Evolutionary conservation across 2,797 vertebrate genomes (phyloP).

Genomic region (Microctenopoma lineatum): DNA sequence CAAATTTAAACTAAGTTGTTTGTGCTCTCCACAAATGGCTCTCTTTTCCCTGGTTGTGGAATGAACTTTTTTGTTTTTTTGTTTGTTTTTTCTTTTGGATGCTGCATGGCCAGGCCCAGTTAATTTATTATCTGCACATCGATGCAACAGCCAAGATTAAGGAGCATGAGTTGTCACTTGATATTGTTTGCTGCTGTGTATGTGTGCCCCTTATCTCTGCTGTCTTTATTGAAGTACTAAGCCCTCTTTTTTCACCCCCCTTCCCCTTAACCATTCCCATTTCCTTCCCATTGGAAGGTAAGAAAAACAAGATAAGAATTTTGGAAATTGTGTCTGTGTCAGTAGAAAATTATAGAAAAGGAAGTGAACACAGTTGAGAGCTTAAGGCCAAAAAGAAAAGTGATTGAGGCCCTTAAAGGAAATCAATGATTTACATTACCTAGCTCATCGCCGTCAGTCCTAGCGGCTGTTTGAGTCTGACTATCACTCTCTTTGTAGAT

Average conservation of each 20-base stretch:
- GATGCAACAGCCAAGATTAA: constrained; percentile 49
- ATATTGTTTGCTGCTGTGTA: constrained; percentile 72
- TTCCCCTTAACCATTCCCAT: constrained; percentile 55
- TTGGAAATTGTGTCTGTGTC: constrained; percentile 55
- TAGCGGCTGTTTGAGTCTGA: constrained; percentile 69
- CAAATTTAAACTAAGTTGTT: constrained; percentile 31
- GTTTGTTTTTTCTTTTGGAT: constrained; percentile 56
- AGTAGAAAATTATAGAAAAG: constrained; percentile 44
- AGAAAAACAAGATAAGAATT: constrained; percentile 74
- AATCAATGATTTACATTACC: constrained; percentile 84
- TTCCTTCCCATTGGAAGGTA: constrained; percentile 82
- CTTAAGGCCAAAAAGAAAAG: constrained; percentile 68
- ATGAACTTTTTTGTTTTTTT: constrained; percentile 42
- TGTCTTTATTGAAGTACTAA: constrained; percentile 72
- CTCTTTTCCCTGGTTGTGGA: constrained; percentile 45
- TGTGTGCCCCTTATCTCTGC: constrained; percentile 65
- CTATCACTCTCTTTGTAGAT: constrained; percentile 70
- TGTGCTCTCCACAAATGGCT: constrained; percentile 35
- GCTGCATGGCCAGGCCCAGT: constrained; percentile 80
- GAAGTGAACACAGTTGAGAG: constrained; percentile 62
- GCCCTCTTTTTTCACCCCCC: constrained; percentile 65
- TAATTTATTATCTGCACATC: constrained; percentile 47
- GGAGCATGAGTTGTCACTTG: constrained; percentile 78
- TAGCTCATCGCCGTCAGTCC: constrained; percentile 67
- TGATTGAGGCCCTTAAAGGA: constrained; percentile 74